phyloP scores from a whole-genome alignment of 2,113 vertebrate species.

The Thalassoma bifasciatum region DNA sequence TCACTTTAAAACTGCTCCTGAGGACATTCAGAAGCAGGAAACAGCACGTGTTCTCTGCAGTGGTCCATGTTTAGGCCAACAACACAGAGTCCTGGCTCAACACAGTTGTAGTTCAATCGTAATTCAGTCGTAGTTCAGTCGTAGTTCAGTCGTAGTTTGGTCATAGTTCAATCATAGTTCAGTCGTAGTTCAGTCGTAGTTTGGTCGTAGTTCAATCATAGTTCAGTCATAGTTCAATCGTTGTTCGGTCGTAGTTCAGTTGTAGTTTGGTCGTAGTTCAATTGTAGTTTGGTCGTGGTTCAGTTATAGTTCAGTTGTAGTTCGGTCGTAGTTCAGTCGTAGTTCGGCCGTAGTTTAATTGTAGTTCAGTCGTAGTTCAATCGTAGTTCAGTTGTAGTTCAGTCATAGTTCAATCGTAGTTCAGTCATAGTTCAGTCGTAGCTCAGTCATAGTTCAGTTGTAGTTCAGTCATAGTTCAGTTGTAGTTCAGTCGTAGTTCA shows the following conservation, averaged over 20 bases:
- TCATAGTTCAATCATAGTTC: too few relatives aligned
- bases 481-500: background rate
- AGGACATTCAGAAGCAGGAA: too few relatives aligned
- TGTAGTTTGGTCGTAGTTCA: background rate
- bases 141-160: background rate
- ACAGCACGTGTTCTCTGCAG: background rate
- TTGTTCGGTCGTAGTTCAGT: background rate
- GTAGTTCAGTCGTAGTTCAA: background rate
- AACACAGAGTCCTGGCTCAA: background rate
- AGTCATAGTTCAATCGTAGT: too few relatives aligned
- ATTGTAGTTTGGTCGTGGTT: too few relatives aligned
- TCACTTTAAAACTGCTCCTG: too few relatives aligned
- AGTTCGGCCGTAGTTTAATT: too few relatives aligned
- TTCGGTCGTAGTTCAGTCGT: background rate
- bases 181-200: background rate
- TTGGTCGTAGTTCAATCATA: background rate
- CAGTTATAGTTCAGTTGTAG: background rate
- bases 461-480: background rate
- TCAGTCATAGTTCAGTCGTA: background rate
- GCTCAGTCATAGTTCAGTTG: background rate
- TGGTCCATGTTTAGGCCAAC: conserved; percentile 9
- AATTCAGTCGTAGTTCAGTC: too few relatives aligned
- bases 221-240: background rate
- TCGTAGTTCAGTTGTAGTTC: background rate
- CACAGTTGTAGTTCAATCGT: too few relatives aligned